phyloP scores from a whole-genome alignment of 2,797 vertebrate species.

The Chelon labrosus region DNA sequence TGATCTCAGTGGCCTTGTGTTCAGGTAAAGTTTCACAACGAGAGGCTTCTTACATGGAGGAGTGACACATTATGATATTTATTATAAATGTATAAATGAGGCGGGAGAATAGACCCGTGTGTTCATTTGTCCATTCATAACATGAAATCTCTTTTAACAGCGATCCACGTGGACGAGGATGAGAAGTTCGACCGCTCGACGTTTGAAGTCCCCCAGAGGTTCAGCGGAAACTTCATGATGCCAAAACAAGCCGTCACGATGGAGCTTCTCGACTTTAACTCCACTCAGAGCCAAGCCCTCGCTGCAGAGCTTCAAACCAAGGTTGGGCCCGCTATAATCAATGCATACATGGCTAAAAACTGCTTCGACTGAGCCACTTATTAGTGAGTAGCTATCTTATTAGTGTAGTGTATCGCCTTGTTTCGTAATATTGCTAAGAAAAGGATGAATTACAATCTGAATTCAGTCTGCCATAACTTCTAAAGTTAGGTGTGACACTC shows the following conservation, averaged over 20 bases:
- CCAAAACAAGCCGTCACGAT: slow-evolving; percentile 53
- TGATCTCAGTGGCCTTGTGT: slow-evolving; percentile 52
- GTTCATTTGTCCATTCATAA: not conserved
- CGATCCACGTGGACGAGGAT: slow-evolving; percentile 67
- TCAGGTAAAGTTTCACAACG: slow-evolving; percentile 63
- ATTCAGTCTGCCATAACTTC: not conserved
- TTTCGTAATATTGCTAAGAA: not conserved
- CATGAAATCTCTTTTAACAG: slow-evolving; percentile 60
- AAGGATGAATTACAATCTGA: not conserved
- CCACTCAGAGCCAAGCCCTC: slow-evolving; percentile 48
- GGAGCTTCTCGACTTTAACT: slow-evolving; percentile 30
- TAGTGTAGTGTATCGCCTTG: no score
- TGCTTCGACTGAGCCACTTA: not conserved
- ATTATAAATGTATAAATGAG: not conserved
- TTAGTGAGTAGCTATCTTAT: no score
- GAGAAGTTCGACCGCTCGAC: slow-evolving; percentile 69
- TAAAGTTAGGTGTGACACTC: not conserved
- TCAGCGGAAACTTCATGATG: slow-evolving; percentile 75
- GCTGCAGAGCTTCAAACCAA: slow-evolving; percentile 47
- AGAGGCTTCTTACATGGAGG: not conserved
- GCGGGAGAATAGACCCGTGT: not conserved
- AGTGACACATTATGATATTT: not conserved
- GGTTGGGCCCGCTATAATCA: slow-evolving; percentile 48
- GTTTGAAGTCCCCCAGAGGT: slow-evolving; percentile 67
- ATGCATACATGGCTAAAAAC: not conserved